A percentile compares a stretch with the other conserved stretches of the same genome.
phyloP scores from a whole-genome alignment of 2,888 invertebrate species.

The Byasa hedistus region DNA sequence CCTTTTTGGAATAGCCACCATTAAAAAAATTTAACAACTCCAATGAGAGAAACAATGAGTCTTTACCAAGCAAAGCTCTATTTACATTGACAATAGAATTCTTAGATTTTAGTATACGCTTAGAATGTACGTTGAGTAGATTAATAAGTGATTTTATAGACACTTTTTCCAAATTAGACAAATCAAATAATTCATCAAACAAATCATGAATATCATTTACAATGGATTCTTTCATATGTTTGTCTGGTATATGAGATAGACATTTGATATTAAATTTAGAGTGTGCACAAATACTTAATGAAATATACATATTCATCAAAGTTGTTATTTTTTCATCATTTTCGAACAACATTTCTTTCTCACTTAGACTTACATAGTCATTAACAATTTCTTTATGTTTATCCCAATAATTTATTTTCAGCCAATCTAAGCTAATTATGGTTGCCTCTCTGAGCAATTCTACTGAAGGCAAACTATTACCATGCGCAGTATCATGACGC shows the following conservation, averaged over 20 bases:
- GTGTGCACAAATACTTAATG: constrained; percentile 64
- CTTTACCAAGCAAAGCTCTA: constrained; percentile 55
- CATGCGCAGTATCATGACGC: constrained; percentile 89
- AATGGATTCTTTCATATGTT: constrained; percentile 57
- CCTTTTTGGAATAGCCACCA: constrained; percentile 43
- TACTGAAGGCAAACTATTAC: constrained; percentile 83
- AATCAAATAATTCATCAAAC: constrained; percentile 52
- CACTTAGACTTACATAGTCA: constrained; percentile 54
- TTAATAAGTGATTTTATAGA: constrained; percentile 53
- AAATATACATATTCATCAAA: constrained; percentile 61
- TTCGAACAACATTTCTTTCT: constrained; percentile 28
- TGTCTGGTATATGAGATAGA: constrained; percentile 59
- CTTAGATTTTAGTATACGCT: constrained; percentile 50
- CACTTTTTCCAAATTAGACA: constrained; percentile 56
- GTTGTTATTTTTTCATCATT: constrained; percentile 53
- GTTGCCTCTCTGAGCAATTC: constrained; percentile 82
- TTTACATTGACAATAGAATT: constrained; percentile 44
- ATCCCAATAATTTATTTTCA: constrained; percentile 84
- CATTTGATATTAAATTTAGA: constrained; percentile 60
- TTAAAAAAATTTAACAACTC: constrained; percentile 55
- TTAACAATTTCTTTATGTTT: constrained; percentile 73
- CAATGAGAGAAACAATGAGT: constrained; percentile 60
- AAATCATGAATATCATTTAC: constrained; percentile 60
- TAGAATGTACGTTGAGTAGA: constrained; percentile 49
- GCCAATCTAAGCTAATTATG: constrained; percentile 83